A percentile compares a stretch with the other conserved stretches of the same genome.
Evolutionary conservation across 2,113 vertebrate genomes (phyloP).

Genomic region (Sylvietta virens): DNA sequence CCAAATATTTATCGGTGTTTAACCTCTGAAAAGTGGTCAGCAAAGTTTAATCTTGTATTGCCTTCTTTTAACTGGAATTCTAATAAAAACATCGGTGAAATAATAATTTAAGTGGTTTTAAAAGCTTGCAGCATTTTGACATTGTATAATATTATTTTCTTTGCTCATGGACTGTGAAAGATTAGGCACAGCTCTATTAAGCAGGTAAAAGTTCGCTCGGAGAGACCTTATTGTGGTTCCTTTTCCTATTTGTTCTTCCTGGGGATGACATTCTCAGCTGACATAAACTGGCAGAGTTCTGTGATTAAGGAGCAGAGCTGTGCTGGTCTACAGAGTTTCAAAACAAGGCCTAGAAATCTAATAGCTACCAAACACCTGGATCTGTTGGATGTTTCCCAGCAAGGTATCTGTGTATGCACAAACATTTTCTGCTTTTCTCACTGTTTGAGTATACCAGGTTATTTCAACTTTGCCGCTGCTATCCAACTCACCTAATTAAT

Average conservation of each 20-base stretch:
- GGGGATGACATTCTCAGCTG: background rate
- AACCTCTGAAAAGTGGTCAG: background rate
- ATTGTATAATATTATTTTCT: background rate
- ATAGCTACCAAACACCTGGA: background rate
- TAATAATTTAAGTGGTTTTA: background rate
- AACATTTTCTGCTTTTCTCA: background rate
- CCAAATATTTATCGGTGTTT: fast-evolving
- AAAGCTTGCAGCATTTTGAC: conserved; percentile 5
- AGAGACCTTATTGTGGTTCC: background rate
- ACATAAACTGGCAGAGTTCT: background rate
- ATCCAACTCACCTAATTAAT: background rate
- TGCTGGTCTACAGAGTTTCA: background rate
- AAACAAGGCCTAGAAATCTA: background rate
- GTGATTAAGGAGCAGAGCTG: background rate
- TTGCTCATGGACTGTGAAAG: background rate
- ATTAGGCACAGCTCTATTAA: conserved; percentile 14
- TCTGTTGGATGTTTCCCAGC: background rate
- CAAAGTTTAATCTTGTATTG: background rate
- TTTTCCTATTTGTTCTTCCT: background rate
- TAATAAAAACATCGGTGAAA: conserved; percentile 8
- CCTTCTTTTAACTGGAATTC: background rate
- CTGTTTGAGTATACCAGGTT: background rate
- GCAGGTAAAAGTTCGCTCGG: background rate
- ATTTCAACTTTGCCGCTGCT: background rate
- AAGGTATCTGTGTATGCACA: no score